phyloP scores from a whole-genome alignment of 2,797 vertebrate genomes.

The Platyrinchus mystaceus region DNA sequence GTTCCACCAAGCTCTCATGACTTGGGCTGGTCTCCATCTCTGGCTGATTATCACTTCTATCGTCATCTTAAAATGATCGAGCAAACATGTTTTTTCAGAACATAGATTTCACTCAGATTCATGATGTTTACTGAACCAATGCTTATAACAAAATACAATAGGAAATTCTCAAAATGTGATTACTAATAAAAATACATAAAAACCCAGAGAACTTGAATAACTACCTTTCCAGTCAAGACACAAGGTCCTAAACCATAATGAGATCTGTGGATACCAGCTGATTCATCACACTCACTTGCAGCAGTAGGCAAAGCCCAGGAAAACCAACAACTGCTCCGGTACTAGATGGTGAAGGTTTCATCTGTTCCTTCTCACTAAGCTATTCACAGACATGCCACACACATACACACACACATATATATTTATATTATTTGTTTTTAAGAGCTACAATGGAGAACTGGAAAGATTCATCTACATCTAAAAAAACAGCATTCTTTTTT shows the following conservation, averaged over 20 bases:
- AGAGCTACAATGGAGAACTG: neutral
- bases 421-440: neutral
- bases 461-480: neutral
- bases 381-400: neutral
- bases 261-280: neutral
- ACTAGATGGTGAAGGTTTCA: neutral
- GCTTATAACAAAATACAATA: neutral
- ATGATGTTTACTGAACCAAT: accelerated
- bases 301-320: neutral
- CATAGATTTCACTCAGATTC: neutral
- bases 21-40: neutral
- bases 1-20: neutral
- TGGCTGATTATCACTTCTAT: neutral
- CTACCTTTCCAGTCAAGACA: neutral
- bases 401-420: accelerated
- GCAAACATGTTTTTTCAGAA: neutral
- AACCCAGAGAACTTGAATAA: neutral
- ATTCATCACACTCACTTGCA: neutral
- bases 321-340: neutral
- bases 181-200: neutral
- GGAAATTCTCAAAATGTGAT: neutral
- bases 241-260: neutral
- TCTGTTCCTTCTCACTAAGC: neutral
- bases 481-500: neutral
- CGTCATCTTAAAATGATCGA: neutral